Conservation (phyloP, 2,113 vertebrate genomes). For the Otus sunia region DNA sequence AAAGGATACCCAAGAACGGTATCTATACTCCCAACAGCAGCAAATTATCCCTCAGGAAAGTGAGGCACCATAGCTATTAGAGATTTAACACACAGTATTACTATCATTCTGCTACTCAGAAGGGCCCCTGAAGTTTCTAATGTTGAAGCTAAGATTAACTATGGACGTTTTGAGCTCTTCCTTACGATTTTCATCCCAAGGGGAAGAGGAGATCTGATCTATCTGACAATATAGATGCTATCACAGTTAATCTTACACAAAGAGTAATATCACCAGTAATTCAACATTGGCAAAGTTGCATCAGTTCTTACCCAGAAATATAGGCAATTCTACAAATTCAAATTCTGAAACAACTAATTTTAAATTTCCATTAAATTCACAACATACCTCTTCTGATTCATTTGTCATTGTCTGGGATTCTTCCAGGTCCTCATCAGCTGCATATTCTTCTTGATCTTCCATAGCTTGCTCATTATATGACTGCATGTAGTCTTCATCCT, state of each 20-base stretch:
- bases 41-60: not conserved
- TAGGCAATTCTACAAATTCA: not conserved
- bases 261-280: not conserved
- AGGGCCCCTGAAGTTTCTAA: not conserved
- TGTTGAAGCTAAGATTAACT: not conserved
- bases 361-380: conserved; percentile 1
- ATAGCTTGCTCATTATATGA: conserved; percentile 73
- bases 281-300: not conserved
- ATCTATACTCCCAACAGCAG: not conserved
- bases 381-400: conserved; percentile 84
- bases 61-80: not conserved
- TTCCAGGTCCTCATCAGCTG: conserved; percentile 74
- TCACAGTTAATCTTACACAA: not conserved
- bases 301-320: not conserved
- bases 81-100: not conserved
- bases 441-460: conserved; percentile 70
- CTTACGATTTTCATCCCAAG: not conserved
- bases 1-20: not conserved
- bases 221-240: not conserved
- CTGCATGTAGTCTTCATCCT: conserved; percentile 87
- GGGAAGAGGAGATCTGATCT: not conserved
- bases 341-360: not conserved
- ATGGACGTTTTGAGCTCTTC: not conserved
- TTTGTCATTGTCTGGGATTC: conserved; percentile 72
- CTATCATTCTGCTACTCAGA: not conserved